Percentiles rank a stretch among this genome's conserved stretches.
phyloP scores from a whole-genome alignment of 2,113 vertebrate genomes.

The Drymodes brunneopygia region DNA sequence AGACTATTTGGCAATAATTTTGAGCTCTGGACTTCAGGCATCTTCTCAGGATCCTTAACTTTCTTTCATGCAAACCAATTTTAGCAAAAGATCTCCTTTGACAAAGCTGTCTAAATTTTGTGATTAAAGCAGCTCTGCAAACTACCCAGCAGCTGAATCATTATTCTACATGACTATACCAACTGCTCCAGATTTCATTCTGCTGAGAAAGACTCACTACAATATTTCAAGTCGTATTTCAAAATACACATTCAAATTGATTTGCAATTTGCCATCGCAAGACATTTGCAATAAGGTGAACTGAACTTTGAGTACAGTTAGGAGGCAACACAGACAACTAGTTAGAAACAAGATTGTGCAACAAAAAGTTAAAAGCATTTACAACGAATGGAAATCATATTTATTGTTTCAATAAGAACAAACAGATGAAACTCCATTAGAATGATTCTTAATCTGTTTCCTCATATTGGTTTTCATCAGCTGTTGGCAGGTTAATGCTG shows the following conservation, averaged over 20 bases:
- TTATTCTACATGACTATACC: neutral
- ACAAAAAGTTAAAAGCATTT: neutral
- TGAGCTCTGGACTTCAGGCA: neutral
- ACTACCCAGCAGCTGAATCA: neutral
- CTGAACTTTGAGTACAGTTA: neutral
- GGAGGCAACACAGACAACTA: neutral
- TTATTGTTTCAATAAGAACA: neutral
- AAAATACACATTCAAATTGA: neutral
- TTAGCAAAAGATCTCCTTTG: neutral
- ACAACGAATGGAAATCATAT: neutral
- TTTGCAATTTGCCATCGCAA: neutral
- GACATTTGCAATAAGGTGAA: neutral
- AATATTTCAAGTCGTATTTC: neutral
- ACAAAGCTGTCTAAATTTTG: neutral
- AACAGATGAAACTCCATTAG: neutral
- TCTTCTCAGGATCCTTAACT: neutral
- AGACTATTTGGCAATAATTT: neutral
- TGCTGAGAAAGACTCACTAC: neutral
- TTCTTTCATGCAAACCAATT: neutral
- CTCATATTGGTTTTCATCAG: neutral
- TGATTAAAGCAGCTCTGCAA: neutral
- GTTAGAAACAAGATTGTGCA: neutral
- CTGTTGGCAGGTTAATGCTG: constrained; percentile 47
- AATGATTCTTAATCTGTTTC: neutral
- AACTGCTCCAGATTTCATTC: neutral